phyloP scores from a whole-genome alignment of 2,888 invertebrate species.

The Tetheella fluctuosa region DNA sequence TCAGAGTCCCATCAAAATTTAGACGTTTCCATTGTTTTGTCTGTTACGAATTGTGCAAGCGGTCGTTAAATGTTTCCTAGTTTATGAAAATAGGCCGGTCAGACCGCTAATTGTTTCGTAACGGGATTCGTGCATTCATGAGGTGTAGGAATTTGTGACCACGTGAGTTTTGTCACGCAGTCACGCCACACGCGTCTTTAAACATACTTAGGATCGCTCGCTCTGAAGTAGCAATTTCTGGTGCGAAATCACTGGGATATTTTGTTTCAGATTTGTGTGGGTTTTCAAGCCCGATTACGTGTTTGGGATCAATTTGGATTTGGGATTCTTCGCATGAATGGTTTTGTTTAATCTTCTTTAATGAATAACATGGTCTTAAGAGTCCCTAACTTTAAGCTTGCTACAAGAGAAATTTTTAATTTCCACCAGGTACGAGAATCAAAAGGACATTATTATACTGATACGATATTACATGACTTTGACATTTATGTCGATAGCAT shows the following conservation, averaged over 20 bases:
- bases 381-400: no score
- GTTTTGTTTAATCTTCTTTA: no score
- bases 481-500: no score
- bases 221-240: background rate
- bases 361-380: no score
- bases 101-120: slow-evolving; percentile 65
- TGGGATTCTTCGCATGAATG: no score
- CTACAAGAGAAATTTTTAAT: no score
- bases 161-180: slow-evolving; percentile 6
- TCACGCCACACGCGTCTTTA: background rate
- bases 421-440: no score
- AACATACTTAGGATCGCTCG: background rate
- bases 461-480: no score
- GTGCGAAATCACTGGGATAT: background rate
- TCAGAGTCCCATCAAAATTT: slow-evolving; percentile 53
- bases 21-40: slow-evolving; percentile 73
- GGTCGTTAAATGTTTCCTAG: slow-evolving; percentile 71
- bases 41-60: slow-evolving; percentile 72
- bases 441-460: no score
- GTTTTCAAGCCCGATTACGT: no score
- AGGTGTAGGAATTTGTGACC: slow-evolving; percentile 22
- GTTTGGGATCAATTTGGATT: no score
- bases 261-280: background rate
- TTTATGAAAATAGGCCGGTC: slow-evolving; percentile 64
- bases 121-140: slow-evolving; percentile 34